Evolutionary conservation across 2,797 vertebrate genomes (phyloP), one percentile per base, ranked within the genome.

Genomic region (Amblyopsis hoosieri): DNA sequence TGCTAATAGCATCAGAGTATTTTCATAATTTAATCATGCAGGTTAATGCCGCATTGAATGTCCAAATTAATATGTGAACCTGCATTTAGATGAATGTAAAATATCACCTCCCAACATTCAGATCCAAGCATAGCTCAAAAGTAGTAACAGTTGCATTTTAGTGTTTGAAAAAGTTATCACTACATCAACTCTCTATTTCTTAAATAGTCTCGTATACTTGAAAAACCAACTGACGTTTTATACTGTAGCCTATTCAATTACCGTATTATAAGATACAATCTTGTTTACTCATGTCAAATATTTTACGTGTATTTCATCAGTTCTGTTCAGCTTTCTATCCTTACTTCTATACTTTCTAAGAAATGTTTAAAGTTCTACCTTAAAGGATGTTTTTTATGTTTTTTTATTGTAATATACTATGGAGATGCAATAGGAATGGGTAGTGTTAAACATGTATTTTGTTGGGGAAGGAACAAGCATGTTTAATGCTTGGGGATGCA

Each of bases 401-500:
- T 23, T 23, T 23, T 23, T 23, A 23, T 65, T 56, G 17, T 70
- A 59, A 75, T 75, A 37, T 69, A 58, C 42, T 1, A 19, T 56
- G 42, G 42, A 78, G 75, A 81, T 82, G 67, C 70, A 72, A 69
- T 46, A 72, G 59, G 69, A 57, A 23, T 23, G 19, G 19, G 2
- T 23, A 3, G 19, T 23, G 71, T 67, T 49, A 17, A 61, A 76
- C 42, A 47, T 19, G 52, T 51, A 65, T 75, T 62, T 78, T 75
- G 83, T 63, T 62, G 67, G 62, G 73, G 48, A 69, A 75, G 71
- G 75, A 49, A 53, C 67, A 76, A 74, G 33, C 86, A 78, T 72
- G 60, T 66, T 50, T 79, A 57, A 69, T 75, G 62, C 77, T 67
- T 71, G 76, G 69, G 62, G 74, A 82, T 66, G 57, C 71, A 87